These are phyloP conservation scores for Drosophila pruinosa DNA, from an alignment of 1,140 invertebrate species.

Conservation along the genomic window DNA sequence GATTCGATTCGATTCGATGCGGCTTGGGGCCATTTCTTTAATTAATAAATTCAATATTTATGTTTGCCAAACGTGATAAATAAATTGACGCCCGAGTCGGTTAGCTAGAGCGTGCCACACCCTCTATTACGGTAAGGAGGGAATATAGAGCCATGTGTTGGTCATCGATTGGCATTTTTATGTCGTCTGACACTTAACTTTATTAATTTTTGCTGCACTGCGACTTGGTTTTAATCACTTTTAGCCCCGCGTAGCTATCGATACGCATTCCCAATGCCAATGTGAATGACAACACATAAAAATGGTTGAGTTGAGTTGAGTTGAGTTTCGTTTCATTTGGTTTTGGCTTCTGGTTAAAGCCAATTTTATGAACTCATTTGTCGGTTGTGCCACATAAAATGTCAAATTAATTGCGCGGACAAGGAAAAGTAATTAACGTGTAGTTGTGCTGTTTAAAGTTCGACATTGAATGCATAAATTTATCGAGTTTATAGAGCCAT, in stretches of 20 bases:
- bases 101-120: not conserved
- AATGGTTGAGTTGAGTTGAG: no score
- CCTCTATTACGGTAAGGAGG: not conserved
- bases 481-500: constrained; percentile 23
- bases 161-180: constrained; percentile 44
- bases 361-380: constrained; percentile 40
- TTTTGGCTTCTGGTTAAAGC: constrained; percentile 20
- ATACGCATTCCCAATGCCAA: no score
- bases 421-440: constrained; percentile 33
- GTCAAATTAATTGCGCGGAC: constrained; percentile 29
- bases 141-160: not conserved
- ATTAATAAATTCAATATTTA: constrained; percentile 54
- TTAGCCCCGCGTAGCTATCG: not conserved
- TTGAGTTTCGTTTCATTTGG: constrained; percentile 6
- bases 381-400: constrained; percentile 38
- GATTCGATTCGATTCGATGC: not conserved
- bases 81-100: constrained; percentile 29
- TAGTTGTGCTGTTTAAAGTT: constrained; percentile 19
- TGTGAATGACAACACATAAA: constrained; percentile 29
- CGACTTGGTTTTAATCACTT: constrained; percentile 50
- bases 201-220: constrained; percentile 54
- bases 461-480: constrained; percentile 23
- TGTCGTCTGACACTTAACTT: constrained; percentile 49
- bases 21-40: constrained; percentile 43
- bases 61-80: constrained; percentile 47